These are phyloP conservation scores for Todus mexicanus DNA, from an alignment of 2,797 vertebrate genomes.

Conservation along the genomic window DNA sequence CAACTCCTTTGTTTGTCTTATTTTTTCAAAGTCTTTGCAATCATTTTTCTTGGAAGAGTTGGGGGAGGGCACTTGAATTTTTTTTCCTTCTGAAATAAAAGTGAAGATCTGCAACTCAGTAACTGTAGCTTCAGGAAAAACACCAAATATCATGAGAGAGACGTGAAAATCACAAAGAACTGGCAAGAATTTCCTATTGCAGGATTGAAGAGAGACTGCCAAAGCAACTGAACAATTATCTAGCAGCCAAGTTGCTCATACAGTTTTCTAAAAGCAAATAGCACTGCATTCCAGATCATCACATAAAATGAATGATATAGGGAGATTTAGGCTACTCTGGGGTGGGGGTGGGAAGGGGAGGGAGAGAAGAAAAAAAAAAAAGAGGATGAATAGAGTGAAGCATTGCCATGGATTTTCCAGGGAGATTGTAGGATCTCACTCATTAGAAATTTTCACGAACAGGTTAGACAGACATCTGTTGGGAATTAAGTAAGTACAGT, in stretches of 20 bases:
- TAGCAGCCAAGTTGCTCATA: conserved; percentile 41
- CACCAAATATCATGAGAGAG: background rate
- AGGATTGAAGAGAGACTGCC: conserved; percentile 37
- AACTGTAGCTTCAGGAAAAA: conserved; percentile 18
- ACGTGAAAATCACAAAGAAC: conserved; percentile 39
- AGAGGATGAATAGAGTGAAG: background rate
- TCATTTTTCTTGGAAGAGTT: background rate
- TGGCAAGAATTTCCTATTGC: conserved; percentile 9
- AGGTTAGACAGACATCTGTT: conserved; percentile 31
- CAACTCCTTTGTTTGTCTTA: background rate
- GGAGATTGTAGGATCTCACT: background rate
- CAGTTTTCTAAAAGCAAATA: conserved; percentile 22
- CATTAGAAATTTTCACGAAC: background rate
- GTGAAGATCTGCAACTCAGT: background rate
- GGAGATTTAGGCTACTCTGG: background rate
- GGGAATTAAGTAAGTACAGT: conserved; percentile 11
- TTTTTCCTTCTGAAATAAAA: background rate
- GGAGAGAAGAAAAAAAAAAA: background rate
- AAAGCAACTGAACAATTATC: conserved; percentile 22
- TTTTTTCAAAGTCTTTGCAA: background rate
- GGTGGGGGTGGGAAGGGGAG: rapidly evolving
- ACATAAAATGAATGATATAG: background rate
- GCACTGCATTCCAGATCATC: conserved; percentile 24
- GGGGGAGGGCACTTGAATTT: background rate
- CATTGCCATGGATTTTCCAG: background rate